Percentiles rank a stretch among this genome's conserved stretches.
phyloP scores from a whole-genome alignment of 2,113 vertebrate genomes.

The Cnemophilus loriae region DNA sequence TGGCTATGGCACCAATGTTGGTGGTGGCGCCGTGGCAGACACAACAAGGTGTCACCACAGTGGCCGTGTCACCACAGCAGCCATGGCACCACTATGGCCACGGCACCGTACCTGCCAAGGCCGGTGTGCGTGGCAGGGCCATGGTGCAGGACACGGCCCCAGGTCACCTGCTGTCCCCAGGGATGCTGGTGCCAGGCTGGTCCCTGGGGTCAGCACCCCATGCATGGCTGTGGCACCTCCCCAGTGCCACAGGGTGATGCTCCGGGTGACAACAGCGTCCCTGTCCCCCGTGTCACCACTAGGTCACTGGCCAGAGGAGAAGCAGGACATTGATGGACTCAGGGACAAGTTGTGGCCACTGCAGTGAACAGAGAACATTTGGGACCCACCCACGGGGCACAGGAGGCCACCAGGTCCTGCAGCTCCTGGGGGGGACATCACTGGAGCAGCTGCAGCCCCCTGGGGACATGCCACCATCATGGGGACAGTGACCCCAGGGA shows the following conservation, averaged over 20 bases:
- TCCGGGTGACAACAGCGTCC: neutral
- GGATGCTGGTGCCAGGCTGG: neutral
- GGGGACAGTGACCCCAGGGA: neutral
- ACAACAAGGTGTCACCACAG: neutral
- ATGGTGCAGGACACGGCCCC: neutral
- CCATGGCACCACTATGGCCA: accelerated
- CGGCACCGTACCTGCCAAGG: accelerated
- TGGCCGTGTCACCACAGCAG: accelerated
- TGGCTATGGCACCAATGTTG: neutral
- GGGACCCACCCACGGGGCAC: neutral
- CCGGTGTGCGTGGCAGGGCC: too few relatives aligned
- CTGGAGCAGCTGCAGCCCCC: neutral
- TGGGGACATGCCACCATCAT: accelerated
- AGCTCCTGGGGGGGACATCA: neutral
- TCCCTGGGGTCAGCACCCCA: neutral
- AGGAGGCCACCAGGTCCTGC: neutral
- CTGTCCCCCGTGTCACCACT: neutral
- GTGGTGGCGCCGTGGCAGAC: neutral
- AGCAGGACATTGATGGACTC: accelerated
- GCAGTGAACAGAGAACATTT: accelerated
- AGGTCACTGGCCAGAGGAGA: too few relatives aligned
- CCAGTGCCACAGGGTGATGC: accelerated
- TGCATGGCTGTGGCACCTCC: neutral
- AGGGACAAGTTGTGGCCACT: neutral
- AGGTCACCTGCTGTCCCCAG: neutral